A percentile compares a stretch with the other conserved stretches of the same genome.
These are phyloP conservation scores for Chloroclysta siterata DNA, from an alignment of 2,888 invertebrate species.

Conservation along the genomic window DNA sequence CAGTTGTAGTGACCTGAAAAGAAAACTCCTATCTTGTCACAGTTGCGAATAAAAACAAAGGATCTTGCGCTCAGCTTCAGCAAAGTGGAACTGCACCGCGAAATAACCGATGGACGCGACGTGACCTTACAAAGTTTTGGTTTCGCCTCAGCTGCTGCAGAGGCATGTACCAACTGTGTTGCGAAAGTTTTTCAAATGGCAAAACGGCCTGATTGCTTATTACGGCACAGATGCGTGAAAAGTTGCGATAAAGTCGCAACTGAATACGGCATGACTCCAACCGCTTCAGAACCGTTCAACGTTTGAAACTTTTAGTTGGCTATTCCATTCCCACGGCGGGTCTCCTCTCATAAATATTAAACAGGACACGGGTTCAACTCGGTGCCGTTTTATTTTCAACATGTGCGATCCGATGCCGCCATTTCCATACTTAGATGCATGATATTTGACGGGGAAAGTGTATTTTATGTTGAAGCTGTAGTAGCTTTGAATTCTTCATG, in stretches of 20 bases:
- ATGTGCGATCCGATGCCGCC: conserved; percentile 51
- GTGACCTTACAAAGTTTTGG: conserved; percentile 23
- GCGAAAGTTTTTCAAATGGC: conserved; percentile 19
- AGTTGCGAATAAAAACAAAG: conserved; percentile 27
- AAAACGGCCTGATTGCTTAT: conserved; percentile 29
- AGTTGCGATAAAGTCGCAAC: conserved; percentile 60
- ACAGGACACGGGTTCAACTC: conserved; percentile 56
- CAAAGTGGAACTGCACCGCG: conserved; percentile 27
- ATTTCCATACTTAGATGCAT: conserved; percentile 49
- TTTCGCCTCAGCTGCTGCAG: conserved; percentile 14
- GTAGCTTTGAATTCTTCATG: conserved; percentile 22
- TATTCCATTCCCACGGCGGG: conserved; percentile 51
- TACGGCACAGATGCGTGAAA: conserved; percentile 48
- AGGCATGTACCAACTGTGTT: conserved; percentile 13
- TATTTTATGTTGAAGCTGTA: conserved; percentile 32
- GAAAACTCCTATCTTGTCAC: conserved; percentile 26
- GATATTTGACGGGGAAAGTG: conserved; percentile 41
- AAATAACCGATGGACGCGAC: conserved; percentile 16
- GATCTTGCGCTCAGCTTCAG: conserved; percentile 17
- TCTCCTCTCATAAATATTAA: conserved; percentile 65
- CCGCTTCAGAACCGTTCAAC: conserved; percentile 57
- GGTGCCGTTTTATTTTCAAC: conserved; percentile 58
- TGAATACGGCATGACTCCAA: conserved; percentile 47
- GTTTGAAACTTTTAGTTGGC: conserved; percentile 59
- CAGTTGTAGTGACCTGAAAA: conserved; percentile 24